Percentiles rank a stretch among this genome's conserved stretches.
Evolutionary conservation across 1,140 invertebrate genomes (phyloP).

Genomic region (Meloidogyne hapla): DNA sequence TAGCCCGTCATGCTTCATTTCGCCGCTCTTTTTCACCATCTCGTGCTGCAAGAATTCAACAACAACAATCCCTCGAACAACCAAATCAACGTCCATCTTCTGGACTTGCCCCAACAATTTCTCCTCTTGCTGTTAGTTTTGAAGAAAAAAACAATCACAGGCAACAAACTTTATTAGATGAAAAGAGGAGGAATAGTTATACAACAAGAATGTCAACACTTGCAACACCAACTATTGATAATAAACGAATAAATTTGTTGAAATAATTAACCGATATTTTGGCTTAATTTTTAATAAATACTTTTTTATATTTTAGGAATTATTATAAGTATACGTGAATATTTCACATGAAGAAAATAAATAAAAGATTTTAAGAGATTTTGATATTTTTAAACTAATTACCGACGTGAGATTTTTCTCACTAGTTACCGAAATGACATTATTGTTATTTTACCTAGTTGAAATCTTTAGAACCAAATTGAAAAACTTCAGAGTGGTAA

Average conservation of each 20-base stretch:
- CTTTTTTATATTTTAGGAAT: too few species aligned
- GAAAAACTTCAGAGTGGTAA: too few species aligned
- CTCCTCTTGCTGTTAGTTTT: not conserved
- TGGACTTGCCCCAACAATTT: constrained; percentile 6
- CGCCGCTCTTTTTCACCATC: constrained; percentile 19
- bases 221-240: not conserved
- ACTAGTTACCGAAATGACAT: too few species aligned
- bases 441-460: too few species aligned
- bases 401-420: too few species aligned
- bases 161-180: constrained; percentile 3
- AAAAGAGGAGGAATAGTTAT: not conserved
- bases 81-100: not conserved
- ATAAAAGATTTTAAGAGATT: too few species aligned
- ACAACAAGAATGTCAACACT: not conserved
- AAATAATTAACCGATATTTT: not conserved
- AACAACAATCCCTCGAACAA: not conserved
- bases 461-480: too few species aligned
- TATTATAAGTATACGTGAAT: too few species aligned
- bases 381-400: too few species aligned
- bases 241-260: not conserved
- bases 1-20: constrained; percentile 31
- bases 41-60: not conserved
- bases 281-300: too few species aligned
- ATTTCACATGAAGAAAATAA: too few species aligned
- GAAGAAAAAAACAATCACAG: not conserved